A percentile compares a stretch with the other conserved stretches of the same genome.
These are phyloP conservation scores for Brachionus sp. DNA, from an alignment of 1,140 invertebrate genomes.

Conservation along the genomic window DNA sequence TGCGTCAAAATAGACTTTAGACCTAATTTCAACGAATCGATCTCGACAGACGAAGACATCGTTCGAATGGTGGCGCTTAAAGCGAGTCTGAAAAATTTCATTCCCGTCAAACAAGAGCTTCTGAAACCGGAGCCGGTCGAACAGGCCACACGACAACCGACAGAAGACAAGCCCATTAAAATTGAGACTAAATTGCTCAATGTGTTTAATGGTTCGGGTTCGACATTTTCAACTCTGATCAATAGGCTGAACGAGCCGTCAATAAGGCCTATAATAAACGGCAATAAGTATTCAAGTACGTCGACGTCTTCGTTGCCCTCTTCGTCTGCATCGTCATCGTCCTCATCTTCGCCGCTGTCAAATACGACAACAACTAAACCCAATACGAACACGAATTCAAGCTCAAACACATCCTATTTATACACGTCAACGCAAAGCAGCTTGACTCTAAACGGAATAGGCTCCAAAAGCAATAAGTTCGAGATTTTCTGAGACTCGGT, in stretches of 20 bases:
- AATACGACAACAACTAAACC: constrained; percentile 11
- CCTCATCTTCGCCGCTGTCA: constrained; percentile 22
- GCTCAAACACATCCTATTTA: neutral
- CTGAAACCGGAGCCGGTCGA: neutral
- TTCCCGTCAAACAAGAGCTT: neutral
- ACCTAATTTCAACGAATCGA: neutral
- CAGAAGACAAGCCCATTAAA: neutral
- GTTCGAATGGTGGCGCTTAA: neutral
- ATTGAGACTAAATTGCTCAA: constrained; percentile 1
- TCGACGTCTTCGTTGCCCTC: neutral
- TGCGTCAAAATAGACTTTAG: neutral
- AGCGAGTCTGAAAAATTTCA: neutral
- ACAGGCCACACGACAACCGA: neutral
- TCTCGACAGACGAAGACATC: neutral
- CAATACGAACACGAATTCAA: neutral
- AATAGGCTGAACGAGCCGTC: neutral
- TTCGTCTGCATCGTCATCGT: constrained; percentile 11
- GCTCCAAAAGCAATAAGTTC: constrained; percentile 18
- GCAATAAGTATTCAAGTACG: neutral
- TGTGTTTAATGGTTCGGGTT: neutral
- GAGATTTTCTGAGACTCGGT: constrained; percentile 15
- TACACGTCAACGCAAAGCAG: neutral
- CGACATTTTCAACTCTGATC: neutral
- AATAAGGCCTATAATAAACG: neutral
- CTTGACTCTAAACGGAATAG: neutral